Evolutionary conservation across 1,140 invertebrate species (phyloP).

Genomic region (Bombus picipes): DNA sequence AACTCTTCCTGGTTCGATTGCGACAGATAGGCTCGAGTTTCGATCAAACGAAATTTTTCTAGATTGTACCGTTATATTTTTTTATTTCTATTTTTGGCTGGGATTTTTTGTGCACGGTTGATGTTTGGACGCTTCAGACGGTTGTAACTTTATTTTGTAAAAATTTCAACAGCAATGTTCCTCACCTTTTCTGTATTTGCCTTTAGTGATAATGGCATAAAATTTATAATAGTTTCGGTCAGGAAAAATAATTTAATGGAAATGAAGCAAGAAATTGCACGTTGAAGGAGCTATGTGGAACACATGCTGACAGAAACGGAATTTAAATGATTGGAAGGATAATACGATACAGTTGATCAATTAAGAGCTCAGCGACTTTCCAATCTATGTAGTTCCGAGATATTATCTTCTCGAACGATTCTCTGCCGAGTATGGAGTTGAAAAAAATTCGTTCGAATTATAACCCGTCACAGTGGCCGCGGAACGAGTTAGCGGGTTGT

Average conservation of each 20-base stretch:
- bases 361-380: background rate
- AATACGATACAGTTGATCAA: background rate
- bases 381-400: background rate
- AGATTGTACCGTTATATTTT: background rate
- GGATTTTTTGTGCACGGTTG: background rate
- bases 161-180: background rate
- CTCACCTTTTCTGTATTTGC: too few species aligned
- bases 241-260: background rate
- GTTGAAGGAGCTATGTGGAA: too few species aligned
- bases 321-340: background rate
- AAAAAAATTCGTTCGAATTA: slow-evolving; percentile 51
- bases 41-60: background rate
- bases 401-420: background rate
- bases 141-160: background rate
- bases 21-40: background rate
- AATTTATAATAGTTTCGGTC: background rate
- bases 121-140: background rate
- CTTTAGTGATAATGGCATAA: background rate
- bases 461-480: slow-evolving; percentile 40
- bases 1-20: slow-evolving; percentile 25
- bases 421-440: background rate
- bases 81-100: background rate
- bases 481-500: slow-evolving; percentile 79
- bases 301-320: background rate
- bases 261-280: background rate